Percentiles rank a stretch among this genome's conserved stretches.
These are phyloP conservation scores for Sinella curviseta DNA, from an alignment of 1,140 invertebrate genomes.

Conservation along the genomic window DNA sequence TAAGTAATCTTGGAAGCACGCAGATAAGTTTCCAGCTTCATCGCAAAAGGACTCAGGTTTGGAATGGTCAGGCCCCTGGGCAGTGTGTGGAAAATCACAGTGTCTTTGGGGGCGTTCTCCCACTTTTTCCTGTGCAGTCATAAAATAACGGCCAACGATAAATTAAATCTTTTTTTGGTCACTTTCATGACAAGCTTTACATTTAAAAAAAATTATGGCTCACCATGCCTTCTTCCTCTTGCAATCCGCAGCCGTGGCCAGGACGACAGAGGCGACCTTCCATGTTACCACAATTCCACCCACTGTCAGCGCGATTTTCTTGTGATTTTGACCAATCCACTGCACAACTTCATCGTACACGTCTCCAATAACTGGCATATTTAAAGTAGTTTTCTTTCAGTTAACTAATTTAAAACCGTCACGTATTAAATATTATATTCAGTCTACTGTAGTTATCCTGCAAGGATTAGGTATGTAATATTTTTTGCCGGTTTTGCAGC, in stretches of 20 bases:
- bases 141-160: too few species aligned
- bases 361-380: too few species aligned
- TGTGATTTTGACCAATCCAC: neutral
- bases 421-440: too few species aligned
- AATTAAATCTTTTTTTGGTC: neutral
- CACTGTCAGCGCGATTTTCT: neutral
- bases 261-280: neutral
- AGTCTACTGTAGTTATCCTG: too few species aligned
- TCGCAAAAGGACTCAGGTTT: conserved; percentile 39
- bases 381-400: too few species aligned
- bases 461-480: too few species aligned
- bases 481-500: too few species aligned
- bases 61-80: conserved; percentile 31
- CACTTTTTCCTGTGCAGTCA: conserved; percentile 38
- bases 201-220: neutral
- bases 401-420: too few species aligned
- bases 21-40: conserved; percentile 48
- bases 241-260: neutral
- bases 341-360: too few species aligned
- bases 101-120: conserved; percentile 33
- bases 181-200: neutral
- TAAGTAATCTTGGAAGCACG: conserved; percentile 45
- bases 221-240: neutral
- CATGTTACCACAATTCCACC: neutral
- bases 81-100: conserved; percentile 34